phyloP scores from a whole-genome alignment of 2,797 vertebrate species.

The Arnoldichthys spilopterus region DNA sequence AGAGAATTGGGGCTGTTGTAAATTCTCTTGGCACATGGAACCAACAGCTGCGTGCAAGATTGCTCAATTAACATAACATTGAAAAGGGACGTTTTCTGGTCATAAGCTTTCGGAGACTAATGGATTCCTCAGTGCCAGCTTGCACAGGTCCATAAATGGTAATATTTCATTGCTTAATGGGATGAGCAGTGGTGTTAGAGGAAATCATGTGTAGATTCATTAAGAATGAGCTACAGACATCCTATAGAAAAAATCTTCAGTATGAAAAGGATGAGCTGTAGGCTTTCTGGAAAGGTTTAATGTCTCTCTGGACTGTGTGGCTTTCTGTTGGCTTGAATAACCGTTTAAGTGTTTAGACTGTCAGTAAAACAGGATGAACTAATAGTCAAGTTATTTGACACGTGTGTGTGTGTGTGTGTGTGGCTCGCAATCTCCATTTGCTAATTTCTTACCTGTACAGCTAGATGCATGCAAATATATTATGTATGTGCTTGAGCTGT shows the following conservation, averaged over 20 bases:
- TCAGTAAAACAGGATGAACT: neutral
- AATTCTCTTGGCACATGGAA: neutral
- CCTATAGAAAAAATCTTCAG: neutral
- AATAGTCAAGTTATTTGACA: neutral
- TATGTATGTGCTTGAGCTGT: neutral
- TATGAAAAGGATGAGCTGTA: neutral
- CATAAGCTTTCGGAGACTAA: neutral
- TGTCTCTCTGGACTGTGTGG: no score
- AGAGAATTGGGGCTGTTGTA: neutral
- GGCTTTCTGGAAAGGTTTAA: neutral
- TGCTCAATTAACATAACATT: neutral
- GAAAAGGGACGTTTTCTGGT: neutral
- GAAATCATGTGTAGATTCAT: neutral
- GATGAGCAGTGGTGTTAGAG: neutral
- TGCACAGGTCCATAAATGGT: neutral
- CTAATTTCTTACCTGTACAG: neutral
- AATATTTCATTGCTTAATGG: neutral
- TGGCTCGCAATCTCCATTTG: neutral
- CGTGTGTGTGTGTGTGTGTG: no score
- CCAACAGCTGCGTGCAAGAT: neutral
- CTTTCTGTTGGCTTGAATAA: neutral
- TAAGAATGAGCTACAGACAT: neutral
- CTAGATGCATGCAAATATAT: conserved; percentile 5
- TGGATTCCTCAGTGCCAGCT: neutral
- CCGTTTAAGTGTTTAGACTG: neutral